Percentiles rank a stretch among this genome's conserved stretches.
phyloP scores from a whole-genome alignment of 1,140 invertebrate genomes.

The Eriocheir sinensis region DNA sequence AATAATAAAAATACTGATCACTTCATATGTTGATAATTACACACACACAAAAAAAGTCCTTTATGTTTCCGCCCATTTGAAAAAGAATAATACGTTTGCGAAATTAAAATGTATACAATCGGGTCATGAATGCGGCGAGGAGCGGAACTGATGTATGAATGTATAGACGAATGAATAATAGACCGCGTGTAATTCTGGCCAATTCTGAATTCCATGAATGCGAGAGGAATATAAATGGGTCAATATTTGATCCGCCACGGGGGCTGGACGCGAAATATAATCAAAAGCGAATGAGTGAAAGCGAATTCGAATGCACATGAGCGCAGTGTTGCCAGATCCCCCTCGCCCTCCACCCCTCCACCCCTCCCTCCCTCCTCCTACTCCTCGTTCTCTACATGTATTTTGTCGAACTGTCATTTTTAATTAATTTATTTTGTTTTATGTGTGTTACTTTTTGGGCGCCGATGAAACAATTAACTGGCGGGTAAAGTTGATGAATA shows the following conservation, averaged over 20 bases:
- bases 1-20: neutral
- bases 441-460: neutral
- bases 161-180: neutral
- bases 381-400: neutral
- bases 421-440: neutral
- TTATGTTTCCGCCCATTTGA: too few relatives aligned
- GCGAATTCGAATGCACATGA: neutral
- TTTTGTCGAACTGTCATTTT: neutral
- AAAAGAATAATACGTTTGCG: too few relatives aligned
- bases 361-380: neutral
- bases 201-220: neutral
- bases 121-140: too few relatives aligned
- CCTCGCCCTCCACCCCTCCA: neutral
- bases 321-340: neutral
- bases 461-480: too few relatives aligned
- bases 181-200: neutral
- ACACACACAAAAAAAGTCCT: too few relatives aligned
- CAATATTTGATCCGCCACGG: neutral
- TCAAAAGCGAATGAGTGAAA: neutral
- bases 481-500: too few relatives aligned
- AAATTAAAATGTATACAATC: too few relatives aligned
- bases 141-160: conserved; percentile 27
- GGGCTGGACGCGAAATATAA: neutral
- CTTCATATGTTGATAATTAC: too few relatives aligned
- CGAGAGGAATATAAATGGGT: neutral